Conservation (phyloP, 2,888 invertebrate species). For the Erpobdella octoculata region DNA sequence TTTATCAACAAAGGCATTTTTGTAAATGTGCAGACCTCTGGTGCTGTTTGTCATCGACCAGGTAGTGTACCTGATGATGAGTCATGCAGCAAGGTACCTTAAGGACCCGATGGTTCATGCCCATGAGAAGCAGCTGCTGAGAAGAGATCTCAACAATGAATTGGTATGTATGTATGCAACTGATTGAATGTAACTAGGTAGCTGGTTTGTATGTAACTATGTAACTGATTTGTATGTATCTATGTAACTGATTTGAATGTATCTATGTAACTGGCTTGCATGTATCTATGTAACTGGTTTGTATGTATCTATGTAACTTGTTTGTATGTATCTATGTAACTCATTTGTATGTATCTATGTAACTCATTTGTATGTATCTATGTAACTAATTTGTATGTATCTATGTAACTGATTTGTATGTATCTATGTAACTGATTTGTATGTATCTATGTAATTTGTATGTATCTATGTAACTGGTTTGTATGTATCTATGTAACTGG, state of each 20-base stretch:
- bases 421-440: too few relatives aligned
- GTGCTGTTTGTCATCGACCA: conserved; percentile 6
- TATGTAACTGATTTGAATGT: neutral
- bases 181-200: neutral
- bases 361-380: too few relatives aligned
- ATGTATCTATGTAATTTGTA: too few relatives aligned
- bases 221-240: neutral
- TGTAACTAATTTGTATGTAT: too few relatives aligned
- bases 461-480: too few relatives aligned
- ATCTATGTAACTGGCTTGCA: neutral
- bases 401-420: too few relatives aligned
- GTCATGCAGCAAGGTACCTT: conserved; percentile 3
- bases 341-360: too few relatives aligned
- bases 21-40: neutral
- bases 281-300: too few relatives aligned
- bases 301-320: too few relatives aligned
- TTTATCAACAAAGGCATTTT: neutral
- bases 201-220: neutral
- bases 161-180: neutral
- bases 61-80: conserved; percentile 20
- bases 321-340: too few relatives aligned
- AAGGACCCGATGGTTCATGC: neutral
- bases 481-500: too few relatives aligned
- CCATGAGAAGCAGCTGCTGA: conserved; percentile 11
- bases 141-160: conserved; percentile 4